Conservation (phyloP, 2,888 invertebrate species). For the Aleiodes leptofemur region DNA sequence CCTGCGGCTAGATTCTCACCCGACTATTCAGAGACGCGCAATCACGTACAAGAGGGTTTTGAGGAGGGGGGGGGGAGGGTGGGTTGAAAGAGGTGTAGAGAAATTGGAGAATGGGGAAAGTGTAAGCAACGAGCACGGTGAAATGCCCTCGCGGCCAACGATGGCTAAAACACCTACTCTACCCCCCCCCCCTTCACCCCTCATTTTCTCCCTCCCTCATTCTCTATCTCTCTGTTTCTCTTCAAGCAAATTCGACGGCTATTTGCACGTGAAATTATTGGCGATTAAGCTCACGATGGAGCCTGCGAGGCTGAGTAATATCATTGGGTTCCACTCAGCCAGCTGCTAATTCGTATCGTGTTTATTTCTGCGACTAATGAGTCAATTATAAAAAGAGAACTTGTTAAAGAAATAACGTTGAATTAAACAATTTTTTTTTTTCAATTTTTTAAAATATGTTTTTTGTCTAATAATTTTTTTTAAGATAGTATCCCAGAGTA, state of each 20-base stretch:
- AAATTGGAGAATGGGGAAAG: conserved; percentile 3
- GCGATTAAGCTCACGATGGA: conserved; percentile 34
- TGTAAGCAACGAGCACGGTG: conserved; percentile 23
- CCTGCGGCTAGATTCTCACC: conserved; percentile 36
- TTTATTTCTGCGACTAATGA: no score
- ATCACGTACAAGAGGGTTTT: conserved; percentile 13
- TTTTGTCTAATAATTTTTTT: no score
- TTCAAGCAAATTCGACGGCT: conserved; percentile 39
- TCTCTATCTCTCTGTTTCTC: conserved; percentile 13
- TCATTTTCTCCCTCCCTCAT: conserved; percentile 19
- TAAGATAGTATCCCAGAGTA: no score
- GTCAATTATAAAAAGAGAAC: no score
- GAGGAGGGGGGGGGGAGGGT: conserved; percentile 2
- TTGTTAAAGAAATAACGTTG: no score
- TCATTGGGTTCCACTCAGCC: no score
- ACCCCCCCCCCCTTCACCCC: no score
- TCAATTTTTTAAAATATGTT: no score
- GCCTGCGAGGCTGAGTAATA: no score
- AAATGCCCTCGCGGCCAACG: conserved; percentile 41
- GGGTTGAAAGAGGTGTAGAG: not conserved
- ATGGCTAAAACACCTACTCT: not conserved
- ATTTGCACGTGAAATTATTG: conserved; percentile 44
- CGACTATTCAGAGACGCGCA: conserved; percentile 32
- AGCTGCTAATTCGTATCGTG: no score
- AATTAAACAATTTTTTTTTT: no score